Evolutionary conservation across 30 jellyfish, hydroid and myxozoan species (phyloP).

Genomic region (Cassiopea andromeda): DNA sequence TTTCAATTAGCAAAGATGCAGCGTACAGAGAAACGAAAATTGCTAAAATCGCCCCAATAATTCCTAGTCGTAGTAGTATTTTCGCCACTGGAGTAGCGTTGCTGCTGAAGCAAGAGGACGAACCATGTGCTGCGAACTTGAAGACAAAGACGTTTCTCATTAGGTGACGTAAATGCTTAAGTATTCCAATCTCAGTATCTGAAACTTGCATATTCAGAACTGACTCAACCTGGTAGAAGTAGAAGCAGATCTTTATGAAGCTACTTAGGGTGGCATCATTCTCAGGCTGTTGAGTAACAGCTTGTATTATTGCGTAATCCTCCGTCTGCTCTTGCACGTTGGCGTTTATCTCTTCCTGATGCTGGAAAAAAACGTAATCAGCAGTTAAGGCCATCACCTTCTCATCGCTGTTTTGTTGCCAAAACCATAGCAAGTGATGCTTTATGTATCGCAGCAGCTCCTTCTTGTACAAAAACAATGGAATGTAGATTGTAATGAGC

Average conservation of each 20-base stretch:
- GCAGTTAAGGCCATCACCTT: neutral
- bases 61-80: conserved; percentile 9
- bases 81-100: conserved; percentile 33
- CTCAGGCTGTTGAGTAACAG: neutral
- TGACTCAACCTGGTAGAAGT: conserved; percentile 21
- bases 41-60: neutral
- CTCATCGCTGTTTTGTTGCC: neutral
- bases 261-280: conserved; percentile 6
- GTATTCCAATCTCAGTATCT: neutral
- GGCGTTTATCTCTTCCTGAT: neutral
- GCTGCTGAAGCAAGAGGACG: conserved; percentile 1
- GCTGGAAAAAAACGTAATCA: neutral
- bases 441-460: neutral
- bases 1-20: neutral
- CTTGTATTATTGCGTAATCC: neutral
- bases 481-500: neutral
- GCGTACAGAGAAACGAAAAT: neutral
- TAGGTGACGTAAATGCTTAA: neutral
- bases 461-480: conserved; percentile 31
- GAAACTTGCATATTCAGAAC: neutral
- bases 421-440: conserved; percentile 1
- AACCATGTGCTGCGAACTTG: neutral
- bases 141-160: conserved; percentile 12
- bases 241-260: conserved; percentile 16
- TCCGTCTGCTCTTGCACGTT: neutral